Conservation (phyloP, 2,888 invertebrate species). For the Orthosia incerta region DNA sequence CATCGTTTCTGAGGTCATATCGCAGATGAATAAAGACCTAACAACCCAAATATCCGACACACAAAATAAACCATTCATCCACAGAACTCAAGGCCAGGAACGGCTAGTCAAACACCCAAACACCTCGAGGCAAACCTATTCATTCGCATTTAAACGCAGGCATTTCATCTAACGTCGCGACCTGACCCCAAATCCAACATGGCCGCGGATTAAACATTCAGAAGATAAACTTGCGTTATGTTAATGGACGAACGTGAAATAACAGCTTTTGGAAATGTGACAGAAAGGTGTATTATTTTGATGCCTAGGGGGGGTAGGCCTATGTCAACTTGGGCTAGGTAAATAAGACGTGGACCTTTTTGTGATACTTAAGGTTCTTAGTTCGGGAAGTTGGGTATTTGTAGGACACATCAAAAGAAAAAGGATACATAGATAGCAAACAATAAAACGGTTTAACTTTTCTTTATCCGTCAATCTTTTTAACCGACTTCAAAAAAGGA, state of each 20-base stretch:
- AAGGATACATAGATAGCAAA: background rate
- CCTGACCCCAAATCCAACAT: conserved; percentile 57
- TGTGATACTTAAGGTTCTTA: background rate
- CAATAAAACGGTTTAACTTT: background rate
- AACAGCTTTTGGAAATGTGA: conserved; percentile 49
- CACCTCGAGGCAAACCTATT: conserved; percentile 30
- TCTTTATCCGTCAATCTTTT: too few species aligned
- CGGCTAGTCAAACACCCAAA: background rate
- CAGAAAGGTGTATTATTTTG: conserved; percentile 41
- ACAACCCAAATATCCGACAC: background rate
- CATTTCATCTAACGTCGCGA: conserved; percentile 42
- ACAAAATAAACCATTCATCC: background rate
- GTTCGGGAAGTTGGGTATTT: background rate
- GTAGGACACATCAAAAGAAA: background rate
- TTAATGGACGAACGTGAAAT: conserved; percentile 52
- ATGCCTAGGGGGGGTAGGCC: conserved; percentile 6
- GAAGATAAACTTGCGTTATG: conserved; percentile 43
- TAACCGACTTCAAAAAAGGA: too few species aligned
- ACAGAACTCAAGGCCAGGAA: conserved; percentile 11
- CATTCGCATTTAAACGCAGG: conserved; percentile 26
- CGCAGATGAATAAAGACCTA: background rate
- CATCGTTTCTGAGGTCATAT: background rate
- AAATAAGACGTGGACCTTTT: conserved; percentile 14
- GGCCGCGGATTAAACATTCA: conserved; percentile 51
- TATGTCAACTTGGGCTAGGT: conserved; percentile 32